A percentile compares a stretch with the other conserved stretches of the same genome.
Evolutionary conservation across 2,113 vertebrate species (phyloP).

Genomic region (Solea senegalensis): DNA sequence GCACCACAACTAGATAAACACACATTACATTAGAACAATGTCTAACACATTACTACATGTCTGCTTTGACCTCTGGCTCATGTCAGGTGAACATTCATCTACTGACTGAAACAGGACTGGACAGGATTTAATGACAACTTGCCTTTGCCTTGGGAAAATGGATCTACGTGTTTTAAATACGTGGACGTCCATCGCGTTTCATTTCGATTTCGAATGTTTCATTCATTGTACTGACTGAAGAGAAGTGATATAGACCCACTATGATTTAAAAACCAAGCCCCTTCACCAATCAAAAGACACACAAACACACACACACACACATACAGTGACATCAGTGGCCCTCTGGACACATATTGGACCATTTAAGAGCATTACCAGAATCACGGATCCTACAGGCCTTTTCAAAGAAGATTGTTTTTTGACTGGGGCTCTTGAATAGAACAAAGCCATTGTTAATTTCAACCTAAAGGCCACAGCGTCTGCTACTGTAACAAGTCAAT

Average conservation of each 20-base stretch:
- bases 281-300: constrained; percentile 48
- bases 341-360: constrained; percentile 21
- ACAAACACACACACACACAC: constrained; percentile 19
- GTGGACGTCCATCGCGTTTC: background rate
- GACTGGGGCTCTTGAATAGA: background rate
- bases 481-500: background rate
- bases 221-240: constrained; percentile 14
- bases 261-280: constrained; percentile 48
- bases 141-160: constrained; percentile 10
- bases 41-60: constrained; percentile 44
- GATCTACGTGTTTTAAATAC: background rate
- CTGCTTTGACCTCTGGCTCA: constrained; percentile 17
- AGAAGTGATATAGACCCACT: constrained; percentile 33
- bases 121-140: constrained; percentile 25
- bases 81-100: constrained; percentile 34
- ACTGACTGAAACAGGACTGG: constrained; percentile 7
- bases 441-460: background rate
- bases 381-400: constrained; percentile 4
- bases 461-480: background rate
- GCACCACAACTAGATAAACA: constrained; percentile 66
- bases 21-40: constrained; percentile 53
- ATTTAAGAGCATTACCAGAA: constrained; percentile 30
- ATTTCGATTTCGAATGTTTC: background rate
- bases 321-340: constrained; percentile 55
- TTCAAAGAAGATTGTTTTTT: background rate